Base-by-base conservation (phyloP, 2,113 vertebrate species). In the Promerops cafer region DNA sequence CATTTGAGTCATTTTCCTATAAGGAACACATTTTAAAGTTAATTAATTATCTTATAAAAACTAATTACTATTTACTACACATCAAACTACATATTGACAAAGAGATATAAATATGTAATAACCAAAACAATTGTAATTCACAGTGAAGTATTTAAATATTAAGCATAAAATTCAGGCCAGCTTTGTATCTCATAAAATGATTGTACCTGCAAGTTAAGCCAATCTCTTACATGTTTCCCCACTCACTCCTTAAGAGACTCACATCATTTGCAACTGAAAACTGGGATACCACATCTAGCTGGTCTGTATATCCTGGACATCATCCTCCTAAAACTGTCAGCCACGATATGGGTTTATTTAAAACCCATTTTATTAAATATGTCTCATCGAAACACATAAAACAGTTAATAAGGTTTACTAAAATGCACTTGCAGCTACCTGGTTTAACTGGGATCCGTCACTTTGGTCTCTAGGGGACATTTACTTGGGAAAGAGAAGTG, bases 1-100 rank as follows among this genome's bases (percentile, higher is more conserved):
- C 98, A 87, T 99, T 99, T 98, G 99, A 98, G 97, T 99, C 99
- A 87, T 98, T 98, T 97, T 99, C 99, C 99, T 99, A 89, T 5
- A 81, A 83, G 75, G 91, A 96, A 89, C 57, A 94, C 57, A 93
- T 92, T 91, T 95, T 91, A 92, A 76, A 89, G 6, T 6, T 56
- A 77, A 64, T 96, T 90, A 94, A 74, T 75, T 47, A 64, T 28
- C 18, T 30, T 35, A 61, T 11, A 66, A 64, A 85, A 84, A 59
- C 4, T 42, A 60, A 50, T 72, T 76, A 53, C 12, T 18, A 68
- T 82, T 71, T 83, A 39, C 13, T 71, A 76, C 20, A 94, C 11
- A 74, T 54, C 20, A 72, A 78, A 50, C 35, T 35, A 59, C 20
- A 39, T 19, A 85, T 11, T 84, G 28, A 79, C 16, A 77, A 77